Conservation (phyloP, 2,797 vertebrate species). For the Labroides dimidiatus region DNA sequence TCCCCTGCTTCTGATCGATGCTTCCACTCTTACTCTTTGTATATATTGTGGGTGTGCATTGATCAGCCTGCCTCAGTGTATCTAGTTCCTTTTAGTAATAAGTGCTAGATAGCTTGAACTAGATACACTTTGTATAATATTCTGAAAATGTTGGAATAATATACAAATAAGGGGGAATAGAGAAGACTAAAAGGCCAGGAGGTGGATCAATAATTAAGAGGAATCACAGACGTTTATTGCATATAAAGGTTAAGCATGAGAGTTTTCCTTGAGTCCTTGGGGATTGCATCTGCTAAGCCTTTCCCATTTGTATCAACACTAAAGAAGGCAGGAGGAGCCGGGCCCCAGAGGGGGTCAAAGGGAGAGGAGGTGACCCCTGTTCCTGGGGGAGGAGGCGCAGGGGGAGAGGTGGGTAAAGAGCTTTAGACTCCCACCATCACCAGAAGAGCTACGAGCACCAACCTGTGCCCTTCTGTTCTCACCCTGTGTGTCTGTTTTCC, state of each 20-base stretch:
- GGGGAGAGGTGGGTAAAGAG: constrained; percentile 86
- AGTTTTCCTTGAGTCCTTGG: constrained; percentile 52
- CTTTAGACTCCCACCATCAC: constrained; percentile 67
- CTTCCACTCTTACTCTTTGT: constrained; percentile 44
- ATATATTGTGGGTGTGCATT: constrained; percentile 43
- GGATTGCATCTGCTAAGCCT: constrained; percentile 78
- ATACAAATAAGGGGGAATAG: constrained; percentile 17
- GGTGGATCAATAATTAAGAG: constrained; percentile 1
- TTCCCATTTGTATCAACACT: constrained; percentile 82
- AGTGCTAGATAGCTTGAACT: not conserved
- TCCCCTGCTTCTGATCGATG: constrained; percentile 63
- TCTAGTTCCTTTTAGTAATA: constrained; percentile 24
- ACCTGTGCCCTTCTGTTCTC: constrained; percentile 69
- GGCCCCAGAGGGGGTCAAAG: constrained; percentile 83
- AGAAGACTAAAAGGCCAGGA: constrained; percentile 6
- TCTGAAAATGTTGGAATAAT: constrained; percentile 41
- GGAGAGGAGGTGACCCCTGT: constrained; percentile 84
- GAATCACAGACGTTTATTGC: not conserved
- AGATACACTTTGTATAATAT: constrained; percentile 3
- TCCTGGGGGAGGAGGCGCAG: constrained; percentile 81
- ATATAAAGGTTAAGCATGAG: constrained; percentile 36
- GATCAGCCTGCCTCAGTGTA: constrained; percentile 30
- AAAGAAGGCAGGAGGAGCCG: constrained; percentile 82
- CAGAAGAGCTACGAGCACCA: constrained; percentile 76
- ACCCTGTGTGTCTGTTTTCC: constrained; percentile 73